Conservation (phyloP, 2,888 invertebrate species). For the Pterostichus niger region DNA sequence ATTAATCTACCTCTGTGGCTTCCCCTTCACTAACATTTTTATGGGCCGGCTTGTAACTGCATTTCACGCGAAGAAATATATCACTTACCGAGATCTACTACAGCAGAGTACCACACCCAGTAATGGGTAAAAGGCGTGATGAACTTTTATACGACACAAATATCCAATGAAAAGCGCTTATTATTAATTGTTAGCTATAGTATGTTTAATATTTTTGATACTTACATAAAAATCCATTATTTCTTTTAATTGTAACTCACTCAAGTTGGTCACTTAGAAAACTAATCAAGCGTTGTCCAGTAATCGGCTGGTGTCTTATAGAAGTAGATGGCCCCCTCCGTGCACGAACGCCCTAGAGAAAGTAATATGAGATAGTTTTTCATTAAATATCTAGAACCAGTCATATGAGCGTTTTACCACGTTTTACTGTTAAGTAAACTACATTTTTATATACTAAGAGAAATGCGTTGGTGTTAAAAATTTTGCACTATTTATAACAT, state of each 20-base stretch:
- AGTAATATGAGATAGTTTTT: conserved; percentile 53
- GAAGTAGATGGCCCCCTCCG: conserved; percentile 23
- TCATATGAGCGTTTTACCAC: conserved; percentile 29
- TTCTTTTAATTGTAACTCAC: neutral
- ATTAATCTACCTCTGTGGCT: no score
- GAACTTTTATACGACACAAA: no score
- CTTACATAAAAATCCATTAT: conserved; percentile 43
- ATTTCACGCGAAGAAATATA: no score
- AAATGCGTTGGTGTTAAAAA: conserved; percentile 37
- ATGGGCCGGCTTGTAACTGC: no score
- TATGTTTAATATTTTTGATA: neutral
- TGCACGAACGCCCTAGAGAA: conserved; percentile 34
- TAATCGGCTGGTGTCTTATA: conserved; percentile 37
- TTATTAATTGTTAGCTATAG: no score
- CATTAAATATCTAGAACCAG: conserved; percentile 11
- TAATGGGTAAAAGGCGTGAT: no score
- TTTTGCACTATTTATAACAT: conserved; percentile 20
- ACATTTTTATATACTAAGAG: conserved; percentile 18
- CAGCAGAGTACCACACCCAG: no score
- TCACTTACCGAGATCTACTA: no score
- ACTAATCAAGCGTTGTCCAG: conserved; percentile 3
- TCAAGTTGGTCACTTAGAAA: neutral
- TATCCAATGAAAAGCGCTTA: no score
- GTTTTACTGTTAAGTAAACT: conserved; percentile 37
- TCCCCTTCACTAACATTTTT: no score